Percentiles rank a stretch among this genome's conserved stretches.
Evolutionary conservation across 2,797 vertebrate genomes (phyloP).

Genomic region (Myotis findleyi): DNA sequence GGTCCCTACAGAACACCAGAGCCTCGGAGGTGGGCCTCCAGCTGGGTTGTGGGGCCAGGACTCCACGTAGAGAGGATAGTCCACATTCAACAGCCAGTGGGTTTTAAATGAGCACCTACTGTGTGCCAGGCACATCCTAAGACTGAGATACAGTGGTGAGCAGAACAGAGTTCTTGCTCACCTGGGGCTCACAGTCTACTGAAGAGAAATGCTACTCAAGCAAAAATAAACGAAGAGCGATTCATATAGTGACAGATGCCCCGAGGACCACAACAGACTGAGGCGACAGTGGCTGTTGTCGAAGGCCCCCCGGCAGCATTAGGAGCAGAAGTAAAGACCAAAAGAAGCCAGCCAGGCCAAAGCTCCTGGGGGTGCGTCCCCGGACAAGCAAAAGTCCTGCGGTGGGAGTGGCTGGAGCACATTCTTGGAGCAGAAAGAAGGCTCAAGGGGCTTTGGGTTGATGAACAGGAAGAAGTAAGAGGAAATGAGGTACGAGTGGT

Average conservation of each 20-base stretch:
- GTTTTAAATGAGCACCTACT: background rate
- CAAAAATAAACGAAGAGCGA: background rate
- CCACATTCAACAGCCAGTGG: background rate
- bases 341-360: background rate
- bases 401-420: rapidly evolving
- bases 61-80: background rate
- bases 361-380: background rate
- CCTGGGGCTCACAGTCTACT: background rate
- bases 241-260: background rate
- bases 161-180: background rate
- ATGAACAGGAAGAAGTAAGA: background rate
- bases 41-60: background rate
- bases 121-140: background rate
- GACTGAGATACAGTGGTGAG: background rate
- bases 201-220: background rate
- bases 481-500: background rate
- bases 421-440: background rate
- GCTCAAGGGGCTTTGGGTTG: no score
- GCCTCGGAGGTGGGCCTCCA: background rate
- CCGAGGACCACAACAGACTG: background rate
- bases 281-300: background rate
- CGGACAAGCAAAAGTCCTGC: background rate
- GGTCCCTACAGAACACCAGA: background rate
- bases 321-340: background rate
- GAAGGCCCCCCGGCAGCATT: background rate